A percentile compares a stretch with the other conserved stretches of the same genome.
Evolutionary conservation across 2,797 vertebrate genomes (phyloP).

Genomic region (Arnoldichthys spilopterus): DNA sequence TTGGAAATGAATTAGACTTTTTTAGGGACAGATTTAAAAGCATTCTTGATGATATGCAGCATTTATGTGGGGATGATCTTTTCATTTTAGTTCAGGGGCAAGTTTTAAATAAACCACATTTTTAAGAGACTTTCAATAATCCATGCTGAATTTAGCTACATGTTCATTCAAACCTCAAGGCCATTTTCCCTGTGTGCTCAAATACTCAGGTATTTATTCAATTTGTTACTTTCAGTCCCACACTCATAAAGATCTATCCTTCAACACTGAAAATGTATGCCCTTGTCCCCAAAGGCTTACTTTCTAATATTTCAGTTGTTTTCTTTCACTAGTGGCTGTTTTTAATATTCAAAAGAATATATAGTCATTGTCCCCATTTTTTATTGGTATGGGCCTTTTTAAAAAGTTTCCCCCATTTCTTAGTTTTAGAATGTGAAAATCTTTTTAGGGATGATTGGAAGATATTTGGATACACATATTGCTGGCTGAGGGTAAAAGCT

Average conservation of each 20-base stretch:
- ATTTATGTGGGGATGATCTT: conserved; percentile 2
- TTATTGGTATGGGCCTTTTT: neutral
- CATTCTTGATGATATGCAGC: conserved; percentile 9
- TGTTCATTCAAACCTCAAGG: neutral
- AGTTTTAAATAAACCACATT: conserved; percentile 4
- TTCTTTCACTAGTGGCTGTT: neutral
- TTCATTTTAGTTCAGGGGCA: neutral
- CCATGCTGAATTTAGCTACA: neutral
- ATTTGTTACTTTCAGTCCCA: neutral
- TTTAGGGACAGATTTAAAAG: neutral
- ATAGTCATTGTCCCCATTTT: conserved; percentile 21
- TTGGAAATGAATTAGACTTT: neutral
- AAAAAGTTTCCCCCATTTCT: neutral
- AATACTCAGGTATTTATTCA: conserved; percentile 28
- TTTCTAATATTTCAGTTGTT: neutral
- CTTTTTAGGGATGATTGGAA: conserved; percentile 7
- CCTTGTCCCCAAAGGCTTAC: neutral
- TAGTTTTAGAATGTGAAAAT: conserved; percentile 14
- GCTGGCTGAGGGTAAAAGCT: conserved; percentile 42
- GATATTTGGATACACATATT: conserved; percentile 29
- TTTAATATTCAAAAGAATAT: conserved; percentile 35
- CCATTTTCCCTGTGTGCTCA: conserved; percentile 14
- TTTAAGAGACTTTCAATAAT: neutral
- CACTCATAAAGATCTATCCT: neutral
- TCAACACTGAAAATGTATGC: neutral